Base-by-base conservation (phyloP, 1,140 invertebrate species). In the Riptortus pedestris region DNA sequence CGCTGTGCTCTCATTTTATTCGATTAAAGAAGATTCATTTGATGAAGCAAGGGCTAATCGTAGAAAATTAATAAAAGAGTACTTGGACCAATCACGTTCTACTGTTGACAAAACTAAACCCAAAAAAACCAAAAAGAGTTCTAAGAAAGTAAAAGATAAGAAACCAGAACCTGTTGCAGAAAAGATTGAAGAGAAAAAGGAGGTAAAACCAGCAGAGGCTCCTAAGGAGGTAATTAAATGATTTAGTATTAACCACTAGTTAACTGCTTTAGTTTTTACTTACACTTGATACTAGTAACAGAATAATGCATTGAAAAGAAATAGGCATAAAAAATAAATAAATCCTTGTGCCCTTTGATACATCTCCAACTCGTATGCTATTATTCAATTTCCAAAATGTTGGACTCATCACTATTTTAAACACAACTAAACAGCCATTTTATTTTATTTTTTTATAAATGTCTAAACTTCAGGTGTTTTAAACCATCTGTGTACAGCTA, bases 141-240 rank as follows among this genome's bases (percentile, higher is more conserved):
- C 28, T 11, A 66, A 66, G 27, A 45, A 57, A 45, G 9, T 47
- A 16, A 62, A 66, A 55, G 62, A 66, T 18, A 66, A 61, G 18
- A 26, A 31, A 29, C 11, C 22, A 27, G 60, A 63, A 38, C n/a
- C 28, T 20, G 16, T 20, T 5, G 33, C 16, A 4, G 28, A 59
- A 59, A 18, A n/a, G n/a, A n/a, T 31, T 22, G 57, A 33, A n/a
- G 28, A 29, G 3, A 16, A 59, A 14, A 20, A 62, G 14, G 52
- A 58, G 24, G 16, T 2, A 68, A 70, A 69, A 69, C 67, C 63
- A 66, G 66, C 62, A 71, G 66, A 70, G 66, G 69, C 14, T 38
- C 31, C 31, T 38, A 38, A 38, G 31, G 31, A 38, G 31, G 31
- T 38, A 38, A 7, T 38, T 38, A n/a, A n/a, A n/a, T n/a, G n/a